Conservation (phyloP, 2,113 vertebrate species). For the Dendropsophus ebraccatus region DNA sequence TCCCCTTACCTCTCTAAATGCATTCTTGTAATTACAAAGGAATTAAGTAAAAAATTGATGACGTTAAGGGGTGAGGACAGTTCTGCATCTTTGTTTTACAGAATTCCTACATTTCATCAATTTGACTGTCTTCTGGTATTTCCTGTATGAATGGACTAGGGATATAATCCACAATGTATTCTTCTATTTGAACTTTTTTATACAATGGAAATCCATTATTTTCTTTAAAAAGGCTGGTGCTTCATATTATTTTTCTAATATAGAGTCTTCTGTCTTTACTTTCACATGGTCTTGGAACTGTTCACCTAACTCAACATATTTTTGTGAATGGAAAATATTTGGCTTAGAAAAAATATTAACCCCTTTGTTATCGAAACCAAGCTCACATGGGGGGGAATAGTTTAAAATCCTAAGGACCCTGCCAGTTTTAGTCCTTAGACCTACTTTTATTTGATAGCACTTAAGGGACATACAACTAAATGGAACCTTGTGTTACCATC, state of each 20-base stretch:
- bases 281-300: not conserved
- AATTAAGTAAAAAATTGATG: constrained; percentile 42
- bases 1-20: constrained; percentile 15
- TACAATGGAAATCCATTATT: constrained; percentile 26
- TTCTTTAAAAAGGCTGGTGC: constrained; percentile 1
- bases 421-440: not conserved
- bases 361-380: not conserved
- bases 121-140: constrained; percentile 34
- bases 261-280: constrained; percentile 13
- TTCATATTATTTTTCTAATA: constrained; percentile 26
- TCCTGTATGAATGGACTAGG: constrained; percentile 38
- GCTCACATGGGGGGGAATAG: not conserved
- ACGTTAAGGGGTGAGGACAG: constrained; percentile 16
- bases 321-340: constrained; percentile 35
- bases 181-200: constrained; percentile 38
- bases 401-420: not conserved
- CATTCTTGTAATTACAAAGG: constrained; percentile 49
- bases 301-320: not conserved
- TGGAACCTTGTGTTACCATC: not conserved
- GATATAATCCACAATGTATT: constrained; percentile 9
- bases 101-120: constrained; percentile 34
- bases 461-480: not conserved
- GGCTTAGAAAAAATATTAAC: not conserved
- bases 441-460: not conserved
- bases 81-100: constrained; percentile 49